phyloP scores from a whole-genome alignment of 1,140 invertebrate species.

The Pantala flavescens region DNA sequence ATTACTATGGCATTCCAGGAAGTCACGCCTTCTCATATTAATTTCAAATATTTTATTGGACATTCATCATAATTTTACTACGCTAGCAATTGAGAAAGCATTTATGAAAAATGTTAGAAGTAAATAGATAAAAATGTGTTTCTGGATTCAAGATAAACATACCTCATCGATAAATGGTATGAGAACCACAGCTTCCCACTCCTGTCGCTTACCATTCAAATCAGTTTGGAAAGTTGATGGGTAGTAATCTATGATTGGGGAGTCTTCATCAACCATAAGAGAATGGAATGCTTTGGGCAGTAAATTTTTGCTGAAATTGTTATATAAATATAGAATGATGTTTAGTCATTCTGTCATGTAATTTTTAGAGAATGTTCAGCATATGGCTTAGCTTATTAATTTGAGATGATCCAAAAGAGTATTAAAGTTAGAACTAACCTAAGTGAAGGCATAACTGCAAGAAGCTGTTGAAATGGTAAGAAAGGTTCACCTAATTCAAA shows the following conservation, averaged over 20 bases:
- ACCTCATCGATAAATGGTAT: slow-evolving; percentile 95
- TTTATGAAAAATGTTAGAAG: too few species aligned
- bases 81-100: too few species aligned
- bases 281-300: slow-evolving; percentile 70
- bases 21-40: too few species aligned
- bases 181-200: slow-evolving; percentile 95
- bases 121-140: too few species aligned
- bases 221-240: slow-evolving; percentile 81
- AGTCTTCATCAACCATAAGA: slow-evolving; percentile 70
- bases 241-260: slow-evolving; percentile 82
- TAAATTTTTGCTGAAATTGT: slow-evolving; percentile 49
- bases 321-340: slow-evolving; percentile 16
- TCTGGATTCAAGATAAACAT: slow-evolving; percentile 13
- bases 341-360: slow-evolving; percentile 11
- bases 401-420: not conserved
- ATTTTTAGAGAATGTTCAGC: too few species aligned
- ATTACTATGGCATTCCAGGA: too few species aligned
- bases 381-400: not conserved
- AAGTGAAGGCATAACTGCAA: slow-evolving; percentile 84
- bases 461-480: slow-evolving; percentile 85
- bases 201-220: slow-evolving; percentile 86
- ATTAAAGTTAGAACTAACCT: slow-evolving; percentile 20
- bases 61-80: too few species aligned
- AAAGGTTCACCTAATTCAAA: slow-evolving; percentile 85
- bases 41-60: too few species aligned